Evolutionary conservation across 2,113 vertebrate genomes (phyloP), one percentile per base, ranked within the genome.

Genomic region (Pterocles gutturalis): DNA sequence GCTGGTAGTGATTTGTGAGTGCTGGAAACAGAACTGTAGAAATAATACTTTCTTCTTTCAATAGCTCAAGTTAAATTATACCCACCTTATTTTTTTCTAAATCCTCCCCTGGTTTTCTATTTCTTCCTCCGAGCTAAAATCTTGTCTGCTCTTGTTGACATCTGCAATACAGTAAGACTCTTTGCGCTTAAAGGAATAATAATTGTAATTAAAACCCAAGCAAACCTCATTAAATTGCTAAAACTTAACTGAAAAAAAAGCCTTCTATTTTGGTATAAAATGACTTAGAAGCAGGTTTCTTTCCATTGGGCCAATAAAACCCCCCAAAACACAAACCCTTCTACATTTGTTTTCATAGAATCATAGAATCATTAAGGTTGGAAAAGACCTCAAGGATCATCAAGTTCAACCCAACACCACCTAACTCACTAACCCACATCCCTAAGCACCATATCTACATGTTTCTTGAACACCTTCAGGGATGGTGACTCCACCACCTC

Each of bases 201-300:
- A 90, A 83, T 92, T 90, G 61, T 75, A 89, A 90, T 87, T 86
- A 90, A 95, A 81, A 48, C 31, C 38, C 60, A 92, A 78, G 70
- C 16, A 96, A 84, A 90, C 48, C 29, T 89, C 31, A 60, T n/a
- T 90, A 79, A 92, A 61, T 60, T 92, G 34, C 60, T 90, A 73
- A 95, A 93, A 88, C 33, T 9, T 34, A 83, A 88, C 38, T 55
- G 72, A 83, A 90, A 93, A 83, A 55, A 94, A 93, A 92, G 24
- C 53, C 62, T 87, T 33, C 33, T 38, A 31, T 83, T 89, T 67
- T 9, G 38, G 33, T 60, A 55, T 81, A 90, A 93, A 89, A 81
- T 90, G 64, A 7, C 15, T 55, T 89, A 87, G 65, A 93, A 71
- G 61, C 29, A 81, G 13, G 7, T 75, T 93, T 64, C 38, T 85